Conservation (phyloP, 2,113 vertebrate genomes). For the Physeter macrocephalus region DNA sequence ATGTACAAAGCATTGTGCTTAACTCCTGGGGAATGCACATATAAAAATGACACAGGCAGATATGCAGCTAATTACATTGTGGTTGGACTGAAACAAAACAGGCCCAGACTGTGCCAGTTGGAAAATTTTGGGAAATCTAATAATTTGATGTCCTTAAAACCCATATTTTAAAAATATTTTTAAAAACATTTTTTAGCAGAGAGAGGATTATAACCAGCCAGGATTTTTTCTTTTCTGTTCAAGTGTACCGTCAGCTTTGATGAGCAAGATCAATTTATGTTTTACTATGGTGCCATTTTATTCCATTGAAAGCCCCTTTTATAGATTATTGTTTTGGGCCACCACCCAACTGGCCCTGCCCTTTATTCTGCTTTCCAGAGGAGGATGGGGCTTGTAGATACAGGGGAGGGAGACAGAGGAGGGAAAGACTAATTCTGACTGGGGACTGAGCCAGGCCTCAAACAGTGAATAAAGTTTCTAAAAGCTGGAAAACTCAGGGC, state of each 20-base stretch:
- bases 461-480: background rate
- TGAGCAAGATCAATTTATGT: background rate
- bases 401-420: background rate
- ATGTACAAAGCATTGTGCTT: background rate
- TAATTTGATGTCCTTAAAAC: background rate
- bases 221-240: background rate
- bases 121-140: background rate
- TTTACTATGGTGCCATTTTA: background rate
- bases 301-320: background rate
- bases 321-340: background rate
- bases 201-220: background rate
- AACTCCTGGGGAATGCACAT: background rate
- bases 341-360: background rate
- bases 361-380: background rate
- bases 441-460: background rate
- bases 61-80: background rate
- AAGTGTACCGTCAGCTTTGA: background rate
- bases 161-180: background rate
- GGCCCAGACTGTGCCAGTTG: background rate
- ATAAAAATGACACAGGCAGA: background rate
- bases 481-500: background rate
- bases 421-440: background rate
- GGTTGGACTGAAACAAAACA: background rate
- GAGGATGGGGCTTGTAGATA: background rate
- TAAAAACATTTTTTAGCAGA: background rate